Conservation (phyloP, 2,797 vertebrate genomes). For the Antennarius maculatus region DNA sequence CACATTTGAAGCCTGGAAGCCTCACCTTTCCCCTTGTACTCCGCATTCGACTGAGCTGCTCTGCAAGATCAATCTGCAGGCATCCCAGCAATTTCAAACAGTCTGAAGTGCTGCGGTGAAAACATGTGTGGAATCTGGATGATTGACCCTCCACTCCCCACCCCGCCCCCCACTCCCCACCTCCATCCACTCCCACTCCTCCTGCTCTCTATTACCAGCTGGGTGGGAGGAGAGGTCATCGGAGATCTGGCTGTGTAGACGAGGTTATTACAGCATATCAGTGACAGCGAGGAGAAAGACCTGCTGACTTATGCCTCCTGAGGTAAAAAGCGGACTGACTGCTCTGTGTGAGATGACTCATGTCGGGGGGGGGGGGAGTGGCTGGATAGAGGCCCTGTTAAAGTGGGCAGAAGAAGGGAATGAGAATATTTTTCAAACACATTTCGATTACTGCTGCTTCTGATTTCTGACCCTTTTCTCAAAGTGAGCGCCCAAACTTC, state of each 20-base stretch:
- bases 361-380: constrained; percentile 14
- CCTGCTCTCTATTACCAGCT: constrained; percentile 71
- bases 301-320: constrained; percentile 46
- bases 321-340: constrained; percentile 42
- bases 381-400: constrained; percentile 6
- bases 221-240: constrained; percentile 65
- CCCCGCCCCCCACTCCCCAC: background rate
- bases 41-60: constrained; percentile 39
- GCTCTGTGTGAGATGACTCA: constrained; percentile 17
- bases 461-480: background rate
- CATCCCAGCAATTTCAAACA: constrained; percentile 75
- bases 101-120: constrained; percentile 60
- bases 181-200: constrained; percentile 50
- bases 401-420: too few relatives aligned
- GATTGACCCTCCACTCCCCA: constrained; percentile 66
- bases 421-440: constrained; percentile 4
- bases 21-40: background rate
- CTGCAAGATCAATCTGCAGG: constrained; percentile 53
- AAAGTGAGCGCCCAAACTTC: constrained; percentile 11
- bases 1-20: background rate
- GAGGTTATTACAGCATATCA: constrained; percentile 58
- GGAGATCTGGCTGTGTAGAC: constrained; percentile 48
- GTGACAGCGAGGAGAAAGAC: constrained; percentile 47
- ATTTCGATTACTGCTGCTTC: constrained; percentile 5
- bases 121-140: constrained; percentile 78